phyloP scores from a whole-genome alignment of 2,797 vertebrate species.

The Chelonia mydas region DNA sequence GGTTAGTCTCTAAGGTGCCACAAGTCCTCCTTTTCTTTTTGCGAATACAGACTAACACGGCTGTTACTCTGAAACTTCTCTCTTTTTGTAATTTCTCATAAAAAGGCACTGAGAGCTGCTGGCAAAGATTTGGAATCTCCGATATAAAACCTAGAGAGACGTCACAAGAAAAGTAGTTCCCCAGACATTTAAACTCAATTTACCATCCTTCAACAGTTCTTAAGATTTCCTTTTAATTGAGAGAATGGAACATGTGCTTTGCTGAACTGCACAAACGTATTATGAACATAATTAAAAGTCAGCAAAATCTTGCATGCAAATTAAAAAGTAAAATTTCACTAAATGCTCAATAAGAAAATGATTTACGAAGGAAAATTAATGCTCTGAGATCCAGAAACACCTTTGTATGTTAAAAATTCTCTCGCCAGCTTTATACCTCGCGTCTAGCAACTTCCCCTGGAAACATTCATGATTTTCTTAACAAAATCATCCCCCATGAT shows the following conservation, averaged over 20 bases:
- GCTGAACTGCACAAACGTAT: background rate
- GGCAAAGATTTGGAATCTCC: background rate
- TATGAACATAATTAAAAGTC: background rate
- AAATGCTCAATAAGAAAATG: constrained; percentile 9
- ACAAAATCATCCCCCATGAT: background rate
- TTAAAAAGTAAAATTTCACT: background rate
- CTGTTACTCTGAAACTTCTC: too few relatives aligned
- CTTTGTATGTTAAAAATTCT: background rate
- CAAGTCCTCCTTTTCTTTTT: too few relatives aligned
- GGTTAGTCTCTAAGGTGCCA: too few relatives aligned
- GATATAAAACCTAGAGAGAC: background rate
- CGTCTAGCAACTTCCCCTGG: background rate
- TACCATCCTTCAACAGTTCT: constrained; percentile 8
- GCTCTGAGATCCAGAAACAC: background rate
- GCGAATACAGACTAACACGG: too few relatives aligned
- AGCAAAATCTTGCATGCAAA: background rate
- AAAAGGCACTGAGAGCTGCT: background rate
- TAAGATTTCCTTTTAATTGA: background rate
- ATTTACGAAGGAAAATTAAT: background rate
- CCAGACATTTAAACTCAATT: constrained; percentile 36
- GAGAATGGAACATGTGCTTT: background rate
- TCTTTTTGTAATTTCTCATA: background rate
- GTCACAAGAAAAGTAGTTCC: constrained; percentile 1
- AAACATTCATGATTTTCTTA: background rate
- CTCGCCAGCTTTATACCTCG: background rate